These are phyloP conservation scores for Onychostoma macrolepis DNA, from an alignment of 2,113 vertebrate genomes.

Conservation along the genomic window DNA sequence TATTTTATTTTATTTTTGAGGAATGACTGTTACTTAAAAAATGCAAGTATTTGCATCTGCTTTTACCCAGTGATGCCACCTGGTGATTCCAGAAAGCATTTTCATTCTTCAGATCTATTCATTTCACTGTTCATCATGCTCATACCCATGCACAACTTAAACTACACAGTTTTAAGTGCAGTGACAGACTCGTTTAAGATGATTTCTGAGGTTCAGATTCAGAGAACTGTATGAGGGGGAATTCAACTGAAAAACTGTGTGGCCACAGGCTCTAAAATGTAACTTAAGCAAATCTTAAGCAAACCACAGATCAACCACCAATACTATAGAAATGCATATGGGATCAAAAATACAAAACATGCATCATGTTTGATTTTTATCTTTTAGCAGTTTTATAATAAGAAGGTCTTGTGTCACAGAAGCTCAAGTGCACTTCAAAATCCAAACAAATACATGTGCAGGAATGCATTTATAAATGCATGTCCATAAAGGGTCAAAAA, in stretches of 20 bases:
- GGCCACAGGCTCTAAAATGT: conserved; percentile 21
- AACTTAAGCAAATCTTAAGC: conserved; percentile 18
- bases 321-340: conserved; percentile 4
- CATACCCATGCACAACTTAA: neutral
- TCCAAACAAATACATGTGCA: neutral
- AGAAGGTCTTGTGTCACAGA: neutral
- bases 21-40: neutral
- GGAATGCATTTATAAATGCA: neutral
- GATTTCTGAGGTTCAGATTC: conserved; percentile 31
- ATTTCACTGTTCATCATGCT: neutral
- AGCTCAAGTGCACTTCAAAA: neutral
- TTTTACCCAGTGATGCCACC: neutral
- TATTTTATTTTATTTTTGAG: neutral
- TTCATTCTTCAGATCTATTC: neutral
- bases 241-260: conserved; percentile 28
- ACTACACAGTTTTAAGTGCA: neutral
- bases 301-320: conserved; percentile 20
- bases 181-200: neutral
- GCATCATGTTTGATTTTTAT: neutral
- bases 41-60: neutral
- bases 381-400: neutral
- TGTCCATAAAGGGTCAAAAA: neutral
- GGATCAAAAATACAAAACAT: neutral
- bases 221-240: conserved; percentile 46
- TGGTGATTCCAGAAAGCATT: neutral